Percentiles rank a stretch among this genome's conserved stretches.
phyloP scores from a whole-genome alignment of 2,113 vertebrate genomes.

The Patagioenas fasciata region DNA sequence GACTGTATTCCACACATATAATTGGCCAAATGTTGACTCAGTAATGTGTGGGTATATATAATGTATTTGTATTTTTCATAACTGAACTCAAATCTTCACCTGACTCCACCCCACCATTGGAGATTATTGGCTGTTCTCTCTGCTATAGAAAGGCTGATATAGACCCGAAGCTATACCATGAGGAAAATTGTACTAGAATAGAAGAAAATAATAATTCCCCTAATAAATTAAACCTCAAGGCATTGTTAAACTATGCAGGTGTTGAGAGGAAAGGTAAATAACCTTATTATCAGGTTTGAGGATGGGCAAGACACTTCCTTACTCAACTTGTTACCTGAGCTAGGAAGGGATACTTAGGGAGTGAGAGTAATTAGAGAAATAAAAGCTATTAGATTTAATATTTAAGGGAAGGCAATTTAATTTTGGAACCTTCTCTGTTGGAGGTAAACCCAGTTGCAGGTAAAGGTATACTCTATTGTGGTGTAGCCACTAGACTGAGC shows the following conservation, averaged over 20 bases:
- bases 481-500: neutral
- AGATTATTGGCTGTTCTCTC: neutral
- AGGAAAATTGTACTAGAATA: neutral
- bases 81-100: neutral
- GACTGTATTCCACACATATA: neutral
- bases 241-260: neutral
- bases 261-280: neutral
- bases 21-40: neutral
- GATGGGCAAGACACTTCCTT: neutral
- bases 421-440: constrained; percentile 8
- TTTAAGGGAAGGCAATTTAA: constrained; percentile 8
- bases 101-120: neutral
- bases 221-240: neutral
- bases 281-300: neutral
- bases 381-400: neutral
- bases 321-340: neutral
- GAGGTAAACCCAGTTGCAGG: neutral
- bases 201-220: neutral
- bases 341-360: neutral
- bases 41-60: neutral
- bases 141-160: neutral
- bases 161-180: neutral
- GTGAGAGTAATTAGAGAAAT: neutral
- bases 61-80: neutral
- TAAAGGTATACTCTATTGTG: neutral